Base-by-base conservation (phyloP, 2,888 invertebrate species). In the Tenthredo mesomela region DNA sequence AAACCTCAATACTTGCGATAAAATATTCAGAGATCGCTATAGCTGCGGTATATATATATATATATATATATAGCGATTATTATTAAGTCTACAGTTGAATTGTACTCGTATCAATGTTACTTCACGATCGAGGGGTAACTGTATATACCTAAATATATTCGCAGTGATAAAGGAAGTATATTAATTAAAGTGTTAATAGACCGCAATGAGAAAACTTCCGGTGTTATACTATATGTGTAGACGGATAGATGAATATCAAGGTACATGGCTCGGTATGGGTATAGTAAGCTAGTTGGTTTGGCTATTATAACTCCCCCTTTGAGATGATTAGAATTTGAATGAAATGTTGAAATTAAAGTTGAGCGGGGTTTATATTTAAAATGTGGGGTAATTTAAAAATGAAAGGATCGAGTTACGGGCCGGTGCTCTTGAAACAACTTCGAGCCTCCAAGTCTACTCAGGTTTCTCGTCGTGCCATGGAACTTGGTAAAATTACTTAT, bases 401-500 rank as follows among this genome's bases (percentile, higher is more conserved):
- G 82, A 54, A 50, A 50, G 50, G 43, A 65, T 82, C 67, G 29
- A 82, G 67, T 82, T 82, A 82, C 82, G 80, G 50, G 65, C 47
- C 29, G 47, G 12, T 47, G 25, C 82, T 82, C 67, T 21, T 61
- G 47, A 67, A 82, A 82, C 67, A 82, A 82, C 65, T 82, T 67
- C 67, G 65, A 67, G 43, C 65, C 70, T 82, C 67, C 40, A 2
- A 33, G 50, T 80, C 80, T 80, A 33, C 50, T 80, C 82, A 47
- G 29, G 67, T 82, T 82, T 82, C 82, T 25, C 43, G 67, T 47
- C 61, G 82, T 47, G 67, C 29, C n/a, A 67, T 82, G 82, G 50
- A 82, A 82, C 61, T 82, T 82, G 40, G 67, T 25, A 70, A 82
- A 82, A 82, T 82, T 67, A 82, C 65, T 47, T 50, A 54, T 47